These are phyloP conservation scores for Orchesella cincta DNA, from an alignment of 1,140 invertebrate genomes.

Conservation along the genomic window DNA sequence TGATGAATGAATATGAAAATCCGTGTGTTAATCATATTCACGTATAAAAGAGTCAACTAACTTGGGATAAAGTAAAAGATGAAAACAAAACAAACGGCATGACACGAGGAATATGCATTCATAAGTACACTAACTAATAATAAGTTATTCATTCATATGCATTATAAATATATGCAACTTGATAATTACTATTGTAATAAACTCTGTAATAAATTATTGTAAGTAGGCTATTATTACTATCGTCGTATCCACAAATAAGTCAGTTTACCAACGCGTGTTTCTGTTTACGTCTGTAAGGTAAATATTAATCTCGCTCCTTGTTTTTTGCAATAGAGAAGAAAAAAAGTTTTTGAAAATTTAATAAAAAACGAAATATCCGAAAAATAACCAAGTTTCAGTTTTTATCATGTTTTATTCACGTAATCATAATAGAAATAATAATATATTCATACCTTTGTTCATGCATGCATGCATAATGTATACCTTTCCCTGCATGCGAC, in stretches of 20 bases:
- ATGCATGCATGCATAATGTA: too few species aligned
- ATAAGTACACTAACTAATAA: conserved; percentile 23
- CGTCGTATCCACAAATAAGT: conserved; percentile 17
- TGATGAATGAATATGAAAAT: background rate
- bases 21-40: too few species aligned
- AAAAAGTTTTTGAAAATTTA: conserved; percentile 38
- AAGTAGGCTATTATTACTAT: conserved; percentile 10
- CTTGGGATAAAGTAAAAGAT: background rate
- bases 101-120: conserved; percentile 22
- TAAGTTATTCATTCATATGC: conserved; percentile 11
- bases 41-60: too few species aligned
- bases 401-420: too few species aligned
- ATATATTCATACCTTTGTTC: too few species aligned
- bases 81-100: background rate
- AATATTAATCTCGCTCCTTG: conserved; percentile 46
- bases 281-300: conserved; percentile 34
- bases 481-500: too few species aligned
- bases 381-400: too few species aligned
- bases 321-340: conserved; percentile 45
- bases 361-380: conserved; percentile 46
- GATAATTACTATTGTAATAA: conserved; percentile 25
- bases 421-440: too few species aligned
- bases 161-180: conserved; percentile 1
- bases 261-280: conserved; percentile 40
- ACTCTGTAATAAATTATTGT: conserved; percentile 25